Base-by-base conservation (phyloP, 2,113 vertebrate genomes). In the Naja naja region DNA sequence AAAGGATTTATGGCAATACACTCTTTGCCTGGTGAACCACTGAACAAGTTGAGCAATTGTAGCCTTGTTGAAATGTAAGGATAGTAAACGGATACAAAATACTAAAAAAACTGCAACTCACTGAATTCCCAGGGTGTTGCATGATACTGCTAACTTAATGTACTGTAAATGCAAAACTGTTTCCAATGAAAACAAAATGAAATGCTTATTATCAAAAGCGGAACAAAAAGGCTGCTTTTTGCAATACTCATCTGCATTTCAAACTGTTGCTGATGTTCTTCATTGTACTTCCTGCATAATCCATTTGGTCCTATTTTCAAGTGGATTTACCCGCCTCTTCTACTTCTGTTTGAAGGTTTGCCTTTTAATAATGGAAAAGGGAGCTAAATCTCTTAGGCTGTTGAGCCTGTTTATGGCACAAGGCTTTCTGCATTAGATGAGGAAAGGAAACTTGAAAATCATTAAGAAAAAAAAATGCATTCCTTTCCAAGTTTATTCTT, bases 311-410 rank as follows among this genome's bases (percentile, higher is more conserved):
- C 1, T 34, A 45, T 56, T 91, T 56, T 56, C 30, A 69, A 12
- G n/a, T 54, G n/a, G 52, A 14, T 1, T 2, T 3, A 0, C n/a
- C 25, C 23, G 1, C 5, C 0, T 0, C 69, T 14, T 20, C 16
- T 39, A 81, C 34, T 43, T 81, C 27, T 87, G 53, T n/a, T 45
- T n/a, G 39, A 27, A 23, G 5, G 23, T 92, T 23, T 88, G 30
- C 18, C 47, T 43, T 64, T 69, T 92, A 53, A 43, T n/a, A 69
- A 43, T 20, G 23, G 54, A n/a, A n/a, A 60, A 60, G 2, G 14
- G 6, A 25, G 3, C 39, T 14, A n/a, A 7, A 93, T 2, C 39
- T 85, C 4, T 60, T 9, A n/a, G 25, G 49, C 16, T 90, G 49
- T 14, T 53, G 16, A 52, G 4, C 7, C 22, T 43, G 34, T 49